phyloP scores from a whole-genome alignment of 2,888 invertebrate genomes.

The Gryllus longicercus region DNA sequence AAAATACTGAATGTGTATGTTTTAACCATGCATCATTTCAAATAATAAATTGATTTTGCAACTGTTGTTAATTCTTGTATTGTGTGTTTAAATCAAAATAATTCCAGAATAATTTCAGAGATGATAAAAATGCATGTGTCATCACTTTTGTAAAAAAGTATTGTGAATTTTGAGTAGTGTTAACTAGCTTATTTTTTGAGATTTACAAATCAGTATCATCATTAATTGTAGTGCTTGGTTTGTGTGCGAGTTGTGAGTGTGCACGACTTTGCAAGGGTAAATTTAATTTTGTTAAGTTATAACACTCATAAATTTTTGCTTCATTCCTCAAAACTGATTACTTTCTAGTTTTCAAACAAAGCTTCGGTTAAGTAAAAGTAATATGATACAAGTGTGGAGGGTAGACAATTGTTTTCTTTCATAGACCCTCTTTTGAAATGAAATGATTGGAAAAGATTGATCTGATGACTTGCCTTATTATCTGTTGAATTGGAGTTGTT shows the following conservation, averaged over 20 bases:
- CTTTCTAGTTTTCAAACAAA: no score
- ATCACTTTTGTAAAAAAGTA: neutral
- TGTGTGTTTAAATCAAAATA: neutral
- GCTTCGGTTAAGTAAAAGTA: no score
- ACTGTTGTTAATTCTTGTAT: neutral
- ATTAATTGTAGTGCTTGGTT: neutral
- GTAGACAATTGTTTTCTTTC: no score
- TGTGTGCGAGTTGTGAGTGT: neutral
- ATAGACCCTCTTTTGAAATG: no score
- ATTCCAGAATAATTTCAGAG: neutral
- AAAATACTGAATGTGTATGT: slow-evolving; percentile 18
- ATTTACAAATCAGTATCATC: neutral
- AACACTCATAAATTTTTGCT: no score
- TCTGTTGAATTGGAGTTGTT: no score
- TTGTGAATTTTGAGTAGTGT: neutral
- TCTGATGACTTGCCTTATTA: no score
- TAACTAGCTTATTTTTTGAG: neutral
- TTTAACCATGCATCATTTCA: neutral
- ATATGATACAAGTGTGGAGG: no score
- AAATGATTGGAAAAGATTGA: no score
- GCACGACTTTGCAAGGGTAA: neutral
- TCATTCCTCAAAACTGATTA: no score
- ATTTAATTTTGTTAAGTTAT: no score
- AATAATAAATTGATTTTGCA: neutral
- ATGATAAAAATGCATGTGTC: neutral